Evolutionary conservation across 2,888 invertebrate genomes (phyloP).

Genomic region (Dyspetes luteomarginatus): DNA sequence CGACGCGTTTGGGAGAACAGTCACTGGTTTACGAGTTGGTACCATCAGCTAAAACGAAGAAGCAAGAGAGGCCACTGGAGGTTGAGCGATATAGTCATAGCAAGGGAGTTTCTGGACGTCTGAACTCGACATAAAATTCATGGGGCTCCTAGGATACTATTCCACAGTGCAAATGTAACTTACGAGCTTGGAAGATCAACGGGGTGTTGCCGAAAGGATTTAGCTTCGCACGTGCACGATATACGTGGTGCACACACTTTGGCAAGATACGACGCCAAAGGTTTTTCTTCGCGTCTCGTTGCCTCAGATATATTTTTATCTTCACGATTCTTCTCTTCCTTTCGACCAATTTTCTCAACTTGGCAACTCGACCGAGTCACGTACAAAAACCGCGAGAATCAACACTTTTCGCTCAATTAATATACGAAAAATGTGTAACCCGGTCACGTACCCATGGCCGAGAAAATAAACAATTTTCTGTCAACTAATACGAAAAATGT

Average conservation of each 20-base stretch:
- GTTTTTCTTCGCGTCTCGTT: slow-evolving; percentile 38
- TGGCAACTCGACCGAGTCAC: slow-evolving; percentile 28
- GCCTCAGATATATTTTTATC: neutral
- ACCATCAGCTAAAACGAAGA: neutral
- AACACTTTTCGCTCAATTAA: slow-evolving; percentile 40
- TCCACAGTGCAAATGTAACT: neutral
- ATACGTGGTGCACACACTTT: neutral
- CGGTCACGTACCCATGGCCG: neutral
- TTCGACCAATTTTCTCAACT: neutral
- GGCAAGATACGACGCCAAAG: slow-evolving; percentile 18
- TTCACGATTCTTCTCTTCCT: neutral
- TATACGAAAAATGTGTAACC: slow-evolving; percentile 1
- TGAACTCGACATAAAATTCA: slow-evolving; percentile 42
- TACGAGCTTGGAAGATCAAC: slow-evolving; percentile 36
- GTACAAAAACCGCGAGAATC: slow-evolving; percentile 3
- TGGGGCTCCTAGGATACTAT: slow-evolving; percentile 16
- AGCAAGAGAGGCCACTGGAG: neutral
- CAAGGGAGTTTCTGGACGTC: slow-evolving; percentile 33
- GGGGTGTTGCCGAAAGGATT: slow-evolving; percentile 47
- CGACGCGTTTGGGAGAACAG: slow-evolving; percentile 2
- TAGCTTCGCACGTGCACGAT: slow-evolving; percentile 29
- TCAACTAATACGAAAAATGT: neutral
- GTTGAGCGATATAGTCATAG: slow-evolving; percentile 26
- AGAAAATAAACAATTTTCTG: neutral
- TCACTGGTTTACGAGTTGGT: slow-evolving; percentile 28